These are phyloP conservation scores for Nematolebias whitei DNA, from an alignment of 2,113 vertebrate genomes.

Conservation along the genomic window DNA sequence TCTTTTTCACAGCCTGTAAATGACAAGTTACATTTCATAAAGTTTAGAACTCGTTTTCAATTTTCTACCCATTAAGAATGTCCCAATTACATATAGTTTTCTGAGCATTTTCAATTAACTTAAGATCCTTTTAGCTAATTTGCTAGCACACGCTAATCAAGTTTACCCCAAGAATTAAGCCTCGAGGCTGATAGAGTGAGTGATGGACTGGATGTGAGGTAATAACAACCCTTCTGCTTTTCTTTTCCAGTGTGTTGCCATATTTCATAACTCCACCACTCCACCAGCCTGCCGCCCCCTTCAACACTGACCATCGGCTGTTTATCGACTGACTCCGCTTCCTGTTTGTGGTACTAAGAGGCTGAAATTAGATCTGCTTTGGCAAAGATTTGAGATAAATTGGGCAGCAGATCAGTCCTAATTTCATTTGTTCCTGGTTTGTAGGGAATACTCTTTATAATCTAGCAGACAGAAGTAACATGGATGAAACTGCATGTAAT, in stretches of 20 bases:
- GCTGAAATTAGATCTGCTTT: constrained; percentile 77
- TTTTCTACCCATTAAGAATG: background rate
- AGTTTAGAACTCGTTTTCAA: constrained; percentile 1
- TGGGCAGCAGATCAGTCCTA: constrained; percentile 70
- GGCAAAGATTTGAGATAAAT: constrained; percentile 73
- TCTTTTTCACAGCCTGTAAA: background rate
- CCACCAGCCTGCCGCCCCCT: constrained; percentile 34
- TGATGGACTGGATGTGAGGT: constrained; percentile 35
- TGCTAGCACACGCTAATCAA: constrained; percentile 35
- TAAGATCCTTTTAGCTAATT: constrained; percentile 56
- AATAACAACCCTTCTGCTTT: constrained; percentile 39
- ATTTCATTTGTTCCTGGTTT: constrained; percentile 59
- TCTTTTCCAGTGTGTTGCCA: constrained; percentile 53
- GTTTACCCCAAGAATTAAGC: constrained; percentile 37
- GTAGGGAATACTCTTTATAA: constrained; percentile 23
- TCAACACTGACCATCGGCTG: constrained; percentile 57
- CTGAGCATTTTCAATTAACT: constrained; percentile 38
- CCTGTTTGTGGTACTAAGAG: constrained; percentile 76
- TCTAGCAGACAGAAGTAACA: constrained; percentile 42
- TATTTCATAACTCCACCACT: constrained; percentile 20
- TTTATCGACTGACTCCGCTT: constrained; percentile 74
- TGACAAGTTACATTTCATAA: background rate
- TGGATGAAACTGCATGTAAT: constrained; percentile 9
- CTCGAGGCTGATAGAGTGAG: constrained; percentile 42
- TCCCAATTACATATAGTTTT: constrained; percentile 19